A percentile compares a stretch with the other conserved stretches of the same genome.
phyloP scores from a whole-genome alignment of 2,797 vertebrate genomes.

The Amazona ochrocephala region DNA sequence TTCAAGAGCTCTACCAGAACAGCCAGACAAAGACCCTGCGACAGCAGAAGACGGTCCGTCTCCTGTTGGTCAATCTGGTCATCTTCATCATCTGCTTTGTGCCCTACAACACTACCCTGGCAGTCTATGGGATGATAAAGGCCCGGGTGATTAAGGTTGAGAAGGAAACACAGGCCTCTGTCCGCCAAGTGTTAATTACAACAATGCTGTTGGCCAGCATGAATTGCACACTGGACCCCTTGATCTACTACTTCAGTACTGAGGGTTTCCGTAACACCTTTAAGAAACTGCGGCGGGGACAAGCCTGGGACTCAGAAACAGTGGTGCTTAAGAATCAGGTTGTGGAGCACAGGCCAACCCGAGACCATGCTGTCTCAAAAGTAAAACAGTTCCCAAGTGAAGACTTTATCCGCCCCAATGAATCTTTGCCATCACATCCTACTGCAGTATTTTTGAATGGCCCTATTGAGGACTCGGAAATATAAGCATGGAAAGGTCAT shows the following conservation, averaged over 20 bases:
- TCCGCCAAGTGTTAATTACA: constrained; percentile 71
- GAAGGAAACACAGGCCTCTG: background rate
- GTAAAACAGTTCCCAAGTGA: background rate
- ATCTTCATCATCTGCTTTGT: constrained; percentile 84
- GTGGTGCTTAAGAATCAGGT: background rate
- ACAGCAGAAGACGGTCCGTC: constrained; percentile 74
- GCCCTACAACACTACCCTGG: constrained; percentile 80
- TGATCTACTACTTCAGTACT: constrained; percentile 83
- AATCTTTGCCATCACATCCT: background rate
- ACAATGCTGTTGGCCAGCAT: constrained; percentile 76
- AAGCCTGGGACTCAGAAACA: constrained; percentile 58
- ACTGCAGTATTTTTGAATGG: constrained; percentile 57
- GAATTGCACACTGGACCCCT: constrained; percentile 81
- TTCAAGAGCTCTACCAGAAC: constrained; percentile 69
- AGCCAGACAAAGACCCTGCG: constrained; percentile 50
- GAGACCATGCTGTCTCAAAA: background rate
- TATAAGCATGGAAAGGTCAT: constrained; percentile 3
- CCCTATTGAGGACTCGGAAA: constrained; percentile 69
- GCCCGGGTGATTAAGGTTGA: constrained; percentile 56
- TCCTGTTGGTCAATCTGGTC: constrained; percentile 77
- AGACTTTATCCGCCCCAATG: background rate
- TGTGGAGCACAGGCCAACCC: background rate
- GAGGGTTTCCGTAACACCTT: constrained; percentile 82
- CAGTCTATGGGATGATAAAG: constrained; percentile 77
- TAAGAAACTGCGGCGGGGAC: constrained; percentile 55